Base-by-base conservation (phyloP, 2,113 vertebrate species). In the Aphyosemion australe region DNA sequence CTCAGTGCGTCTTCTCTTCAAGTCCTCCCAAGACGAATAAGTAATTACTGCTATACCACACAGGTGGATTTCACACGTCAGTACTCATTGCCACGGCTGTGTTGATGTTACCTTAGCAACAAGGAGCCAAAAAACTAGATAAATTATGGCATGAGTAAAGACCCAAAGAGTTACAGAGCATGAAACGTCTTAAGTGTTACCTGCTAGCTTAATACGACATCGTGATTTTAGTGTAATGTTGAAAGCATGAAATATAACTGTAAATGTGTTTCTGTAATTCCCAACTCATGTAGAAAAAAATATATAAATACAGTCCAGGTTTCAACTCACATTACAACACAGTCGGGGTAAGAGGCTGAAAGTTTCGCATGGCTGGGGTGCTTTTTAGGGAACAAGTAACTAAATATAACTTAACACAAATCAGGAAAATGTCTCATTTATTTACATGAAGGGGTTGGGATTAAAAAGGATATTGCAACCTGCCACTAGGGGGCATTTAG, bases 21-120 rank as follows among this genome's bases (percentile, higher is more conserved):
- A 26, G 55, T 66, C 69, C 73, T 77, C 61, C 77, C 61, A 65
- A 71, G 83, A 85, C 59, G 50, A 72, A 82, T 49, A 79, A 80
- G 88, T 87, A 85, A 89, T 91, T 89, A 87, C 85, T 65, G 58
- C 72, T 72, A 47, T 49, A 76, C 53, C 76, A 83, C 83, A 80
- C 83, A 80, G 85, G 83, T 87, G 83, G 83, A 88, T 88, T 91
- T 90, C 84, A 87, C 69, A 41, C 80, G 54, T 88, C 86, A 83
- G 63, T 76, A 83, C 83, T 78, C 72, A 84, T 82, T 78, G 70
- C 73, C 65, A 60, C 66, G 75, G 79, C 68, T 71, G 42, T 78
- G 76, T 66, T 84, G 84, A 90, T 55, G 81, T 90, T 74, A 85
- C 80, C 84, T 34, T 39, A 19, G 89, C 61, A 88, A 88, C 84